Evolutionary conservation across 2,888 invertebrate genomes (phyloP), one percentile per base, ranked within the genome.

Genomic region (Cantharis rufa): DNA sequence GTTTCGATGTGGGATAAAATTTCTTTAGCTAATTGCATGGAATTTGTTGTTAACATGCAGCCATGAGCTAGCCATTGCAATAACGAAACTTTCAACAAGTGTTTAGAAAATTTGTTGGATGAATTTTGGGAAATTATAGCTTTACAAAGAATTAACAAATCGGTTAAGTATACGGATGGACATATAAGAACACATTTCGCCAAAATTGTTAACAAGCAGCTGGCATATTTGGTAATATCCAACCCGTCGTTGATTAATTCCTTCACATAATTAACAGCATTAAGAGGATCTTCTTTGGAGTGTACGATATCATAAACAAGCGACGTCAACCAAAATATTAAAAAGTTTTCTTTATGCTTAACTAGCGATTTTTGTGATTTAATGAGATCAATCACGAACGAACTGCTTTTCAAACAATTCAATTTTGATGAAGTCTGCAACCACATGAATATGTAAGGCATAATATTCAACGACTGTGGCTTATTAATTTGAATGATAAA

Each of bases 161-260:
- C 91, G 2, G 90, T 89, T 32, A 94, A 87, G 84, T 93, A 91
- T 69, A 90, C 85, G 0, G 93, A 91, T 0, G 93, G 91, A 4
- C 91, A 90, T 62, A 89, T 84, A n/a, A 90, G 86, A 18, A 94
- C 86, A 81, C 91, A 90, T 82, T 92, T 91, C 0, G 93, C 89
- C 1, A 94, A 86, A 70, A 93, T 83, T 79, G 90, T 88, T n/a
- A 92, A 88, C 69, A 84, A 63, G 15, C 74, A 74, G 82, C 81
- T 81, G 84, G 84, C 32, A 79, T 72, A 64, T 63, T 80, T 79
- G 64, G 80, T 73, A 28, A 80, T 79, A 75, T 79, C 32, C 28
- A 74, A 73, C 16, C 77, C 74, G 28, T 82, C 74, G 69, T 80
- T 82, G 15, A 89, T 81, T 48, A 87, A 80, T 77, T 80, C 72